phyloP scores from a whole-genome alignment of 2,888 invertebrate species.

The Neelides folsomi region DNA sequence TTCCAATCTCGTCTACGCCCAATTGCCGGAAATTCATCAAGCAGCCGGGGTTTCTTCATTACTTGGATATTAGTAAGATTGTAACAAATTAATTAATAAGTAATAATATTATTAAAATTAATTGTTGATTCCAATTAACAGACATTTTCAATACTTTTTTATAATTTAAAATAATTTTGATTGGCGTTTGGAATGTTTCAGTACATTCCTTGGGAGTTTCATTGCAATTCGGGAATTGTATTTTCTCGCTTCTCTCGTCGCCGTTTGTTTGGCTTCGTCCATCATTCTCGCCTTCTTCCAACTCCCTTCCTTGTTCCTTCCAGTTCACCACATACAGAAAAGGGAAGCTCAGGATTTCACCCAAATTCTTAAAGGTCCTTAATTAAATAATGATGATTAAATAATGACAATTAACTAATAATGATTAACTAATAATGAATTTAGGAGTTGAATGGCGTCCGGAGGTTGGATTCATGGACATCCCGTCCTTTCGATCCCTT shows the following conservation, averaged over 20 bases:
- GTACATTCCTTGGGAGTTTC: conserved; percentile 29
- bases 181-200: conserved; percentile 6
- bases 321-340: conserved; percentile 27
- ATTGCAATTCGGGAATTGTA: conserved; percentile 30
- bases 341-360: background rate
- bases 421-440: background rate
- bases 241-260: conserved; percentile 24
- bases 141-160: too few species aligned
- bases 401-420: background rate
- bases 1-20: conserved; percentile 1
- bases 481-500: conserved; percentile 23
- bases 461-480: conserved; percentile 20
- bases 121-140: too few species aligned
- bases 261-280: conserved; percentile 28
- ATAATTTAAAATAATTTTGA: too few species aligned
- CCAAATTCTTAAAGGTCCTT: background rate
- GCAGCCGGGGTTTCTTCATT: conserved; percentile 26
- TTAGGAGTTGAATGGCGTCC: conserved; percentile 11
- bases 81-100: too few species aligned
- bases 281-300: conserved; percentile 30
- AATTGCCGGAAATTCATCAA: conserved; percentile 32
- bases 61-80: conserved; percentile 30
- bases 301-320: conserved; percentile 29
- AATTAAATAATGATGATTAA: background rate
- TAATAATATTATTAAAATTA: too few species aligned